Evolutionary conservation across 2,113 vertebrate species (phyloP).

Genomic region (Pituophis catenifer): DNA sequence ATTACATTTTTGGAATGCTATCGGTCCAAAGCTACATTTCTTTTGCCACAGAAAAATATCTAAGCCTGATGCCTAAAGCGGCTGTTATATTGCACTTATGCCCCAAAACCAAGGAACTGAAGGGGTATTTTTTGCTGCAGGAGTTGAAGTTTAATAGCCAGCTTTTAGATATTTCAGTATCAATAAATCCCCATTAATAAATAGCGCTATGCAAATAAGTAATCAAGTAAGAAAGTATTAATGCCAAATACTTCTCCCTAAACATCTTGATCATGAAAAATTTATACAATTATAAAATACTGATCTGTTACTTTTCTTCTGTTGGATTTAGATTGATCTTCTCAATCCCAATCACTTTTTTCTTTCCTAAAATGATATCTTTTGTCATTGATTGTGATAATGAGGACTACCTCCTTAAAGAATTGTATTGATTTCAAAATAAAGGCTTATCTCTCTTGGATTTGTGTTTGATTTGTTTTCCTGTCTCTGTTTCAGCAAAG

Average conservation of each 20-base stretch:
- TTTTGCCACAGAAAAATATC: background rate
- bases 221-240: background rate
- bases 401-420: background rate
- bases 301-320: background rate
- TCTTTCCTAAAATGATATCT: background rate
- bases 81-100: background rate
- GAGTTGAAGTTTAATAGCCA: background rate
- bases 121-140: background rate
- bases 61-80: background rate
- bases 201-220: background rate
- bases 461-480: background rate
- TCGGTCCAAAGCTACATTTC: background rate
- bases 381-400: background rate
- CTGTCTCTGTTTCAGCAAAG: background rate
- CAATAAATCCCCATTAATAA: background rate
- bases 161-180: background rate
- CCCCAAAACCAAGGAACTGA: background rate
- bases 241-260: background rate
- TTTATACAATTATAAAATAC: background rate
- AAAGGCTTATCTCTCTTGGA: background rate
- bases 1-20: background rate
- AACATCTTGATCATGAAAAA: background rate
- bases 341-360: background rate
- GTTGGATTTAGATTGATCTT: background rate
- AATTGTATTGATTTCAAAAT: background rate